Conservation (phyloP, 2,888 invertebrate species). For the Agrilus mali region DNA sequence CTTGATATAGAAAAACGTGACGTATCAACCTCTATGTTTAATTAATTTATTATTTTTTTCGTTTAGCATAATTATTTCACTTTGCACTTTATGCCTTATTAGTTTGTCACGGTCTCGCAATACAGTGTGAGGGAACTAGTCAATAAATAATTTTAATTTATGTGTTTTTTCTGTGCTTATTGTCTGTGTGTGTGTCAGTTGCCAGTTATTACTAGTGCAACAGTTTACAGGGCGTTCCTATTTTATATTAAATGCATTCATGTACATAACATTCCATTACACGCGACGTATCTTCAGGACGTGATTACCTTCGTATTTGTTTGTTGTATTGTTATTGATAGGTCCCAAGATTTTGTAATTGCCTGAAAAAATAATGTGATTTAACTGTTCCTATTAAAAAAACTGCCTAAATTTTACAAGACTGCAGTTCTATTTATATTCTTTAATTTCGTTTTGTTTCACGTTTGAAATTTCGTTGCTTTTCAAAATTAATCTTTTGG, state of each 20-base stretch:
- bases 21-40: not conserved
- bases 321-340: slow-evolving; percentile 2
- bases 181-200: slow-evolving; percentile 5
- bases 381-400: slow-evolving; percentile 32
- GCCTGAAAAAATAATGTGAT: slow-evolving; percentile 27
- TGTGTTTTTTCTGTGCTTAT: slow-evolving; percentile 23
- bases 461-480: slow-evolving; percentile 19
- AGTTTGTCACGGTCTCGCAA: slow-evolving; percentile 25
- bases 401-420: slow-evolving; percentile 36
- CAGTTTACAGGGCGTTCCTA: slow-evolving; percentile 20
- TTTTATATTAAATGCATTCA: slow-evolving; percentile 11
- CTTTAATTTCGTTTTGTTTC: slow-evolving; percentile 22
- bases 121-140: slow-evolving; percentile 39
- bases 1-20: too few species aligned
- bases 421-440: slow-evolving; percentile 33
- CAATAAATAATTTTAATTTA: slow-evolving; percentile 29
- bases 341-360: slow-evolving; percentile 28
- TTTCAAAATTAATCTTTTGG: slow-evolving; percentile 36
- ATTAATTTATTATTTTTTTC: slow-evolving; percentile 11
- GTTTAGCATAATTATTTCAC: slow-evolving; percentile 17
- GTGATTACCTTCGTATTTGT: slow-evolving; percentile 26
- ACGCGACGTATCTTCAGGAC: not conserved
- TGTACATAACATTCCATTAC: slow-evolving; percentile 12
- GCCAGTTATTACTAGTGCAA: slow-evolving; percentile 7
- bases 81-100: slow-evolving; percentile 22